Conservation (phyloP, 2,113 vertebrate genomes). For the Peromyscus leucopus region DNA sequence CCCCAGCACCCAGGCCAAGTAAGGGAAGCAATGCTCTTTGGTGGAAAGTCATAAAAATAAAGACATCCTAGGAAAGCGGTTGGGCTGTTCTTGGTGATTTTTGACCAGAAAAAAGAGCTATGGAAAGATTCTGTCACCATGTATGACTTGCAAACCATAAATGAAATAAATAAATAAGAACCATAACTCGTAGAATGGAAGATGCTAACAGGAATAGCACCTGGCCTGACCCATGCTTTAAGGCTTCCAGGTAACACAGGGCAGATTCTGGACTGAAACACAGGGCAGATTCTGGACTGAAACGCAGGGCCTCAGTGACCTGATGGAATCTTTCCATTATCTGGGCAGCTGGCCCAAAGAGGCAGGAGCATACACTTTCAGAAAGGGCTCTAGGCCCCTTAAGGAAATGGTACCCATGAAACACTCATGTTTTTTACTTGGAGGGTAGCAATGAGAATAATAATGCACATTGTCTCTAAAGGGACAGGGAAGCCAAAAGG, state of each 20-base stretch:
- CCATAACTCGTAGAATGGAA: constrained; percentile 14
- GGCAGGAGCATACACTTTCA: not conserved
- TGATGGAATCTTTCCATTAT: not conserved
- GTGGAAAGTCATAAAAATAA: constrained; percentile 75
- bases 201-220: not conserved
- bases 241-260: not conserved
- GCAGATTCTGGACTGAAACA: not conserved
- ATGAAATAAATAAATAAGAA: not conserved
- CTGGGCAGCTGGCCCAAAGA: not conserved
- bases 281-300: not conserved
- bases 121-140: constrained; percentile 61
- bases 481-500: not conserved
- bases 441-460: not conserved
- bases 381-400: not conserved
- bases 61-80: constrained; percentile 63
- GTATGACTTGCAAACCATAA: not conserved
- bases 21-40: constrained; percentile 45
- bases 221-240: not conserved
- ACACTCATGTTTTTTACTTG: not conserved
- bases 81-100: constrained; percentile 39
- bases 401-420: not conserved
- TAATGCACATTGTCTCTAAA: not conserved
- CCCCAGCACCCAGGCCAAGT: constrained; percentile 32
- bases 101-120: constrained; percentile 56
- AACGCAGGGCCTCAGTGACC: not conserved